Percentiles rank a stretch among this genome's conserved stretches.
These are phyloP conservation scores for Leucania comma DNA, from an alignment of 2,888 invertebrate species.

Conservation along the genomic window DNA sequence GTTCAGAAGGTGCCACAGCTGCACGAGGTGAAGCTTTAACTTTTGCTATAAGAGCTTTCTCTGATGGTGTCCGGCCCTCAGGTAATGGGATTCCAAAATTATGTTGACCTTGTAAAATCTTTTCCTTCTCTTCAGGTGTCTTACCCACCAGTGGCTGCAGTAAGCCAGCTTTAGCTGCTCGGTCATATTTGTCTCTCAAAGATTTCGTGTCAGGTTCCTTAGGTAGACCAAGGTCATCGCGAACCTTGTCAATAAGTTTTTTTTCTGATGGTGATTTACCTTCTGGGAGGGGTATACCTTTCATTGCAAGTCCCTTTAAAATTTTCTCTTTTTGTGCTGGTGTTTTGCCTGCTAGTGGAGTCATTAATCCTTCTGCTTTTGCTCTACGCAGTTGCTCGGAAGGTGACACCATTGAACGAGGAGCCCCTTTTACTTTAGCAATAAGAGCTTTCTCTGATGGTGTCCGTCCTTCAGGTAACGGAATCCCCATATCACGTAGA, in stretches of 20 bases:
- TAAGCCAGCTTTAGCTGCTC: too few relatives aligned
- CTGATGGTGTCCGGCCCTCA: too few relatives aligned
- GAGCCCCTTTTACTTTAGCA: conserved; percentile 14
- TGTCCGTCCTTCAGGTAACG: conserved; percentile 68
- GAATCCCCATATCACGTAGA: conserved; percentile 58
- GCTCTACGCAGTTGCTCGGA: background rate
- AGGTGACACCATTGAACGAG: background rate
- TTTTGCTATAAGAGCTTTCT: too few relatives aligned
- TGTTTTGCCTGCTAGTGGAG: conserved; percentile 5
- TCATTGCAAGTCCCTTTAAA: conserved; percentile 30
- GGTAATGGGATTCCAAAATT: too few relatives aligned
- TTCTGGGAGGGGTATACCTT: conserved; percentile 36
- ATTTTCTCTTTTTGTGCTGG: conserved; percentile 21
- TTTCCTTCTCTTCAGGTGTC: too few relatives aligned
- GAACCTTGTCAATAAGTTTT: conserved; percentile 38
- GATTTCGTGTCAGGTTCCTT: too few relatives aligned
- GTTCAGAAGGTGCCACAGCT: too few relatives aligned
- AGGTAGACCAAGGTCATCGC: background rate
- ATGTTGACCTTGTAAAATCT: too few relatives aligned
- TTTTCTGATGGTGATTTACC: conserved; percentile 63
- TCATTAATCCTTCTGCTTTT: conserved; percentile 9
- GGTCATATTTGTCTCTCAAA: too few relatives aligned
- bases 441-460: conserved; percentile 58
- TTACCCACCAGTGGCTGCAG: too few relatives aligned
- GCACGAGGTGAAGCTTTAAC: too few relatives aligned